Percentiles rank a stretch among this genome's conserved stretches.
phyloP scores from a whole-genome alignment of 2,113 vertebrate species.

The Hydrolagus affinis region DNA sequence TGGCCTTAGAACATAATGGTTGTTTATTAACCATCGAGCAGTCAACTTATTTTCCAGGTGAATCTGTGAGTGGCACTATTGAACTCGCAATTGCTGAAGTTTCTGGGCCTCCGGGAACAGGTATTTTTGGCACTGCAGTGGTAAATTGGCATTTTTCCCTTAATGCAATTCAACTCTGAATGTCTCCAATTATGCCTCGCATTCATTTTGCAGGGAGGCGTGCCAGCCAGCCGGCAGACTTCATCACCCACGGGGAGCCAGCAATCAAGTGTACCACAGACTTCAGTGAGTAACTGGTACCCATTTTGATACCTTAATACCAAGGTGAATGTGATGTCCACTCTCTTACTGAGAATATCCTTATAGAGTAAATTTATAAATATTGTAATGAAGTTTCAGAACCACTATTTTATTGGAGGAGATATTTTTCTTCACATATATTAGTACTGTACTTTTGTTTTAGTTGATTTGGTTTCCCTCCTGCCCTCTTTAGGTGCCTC shows the following conservation, averaged over 20 bases:
- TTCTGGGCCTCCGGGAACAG: neutral
- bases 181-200: constrained; percentile 40
- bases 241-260: constrained; percentile 69
- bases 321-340: neutral
- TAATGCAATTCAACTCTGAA: constrained; percentile 29
- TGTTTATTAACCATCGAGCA: neutral
- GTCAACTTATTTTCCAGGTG: constrained; percentile 3
- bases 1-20: neutral
- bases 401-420: no score
- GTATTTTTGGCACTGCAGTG: neutral
- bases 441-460: neutral
- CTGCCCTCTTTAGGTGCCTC: neutral
- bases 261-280: constrained; percentile 71
- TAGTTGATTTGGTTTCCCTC: neutral
- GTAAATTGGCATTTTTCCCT: neutral
- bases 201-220: constrained; percentile 67
- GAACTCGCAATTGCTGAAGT: neutral
- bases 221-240: constrained; percentile 71
- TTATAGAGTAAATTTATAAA: no score
- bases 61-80: neutral
- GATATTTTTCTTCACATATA: no score
- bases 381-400: no score
- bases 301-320: neutral
- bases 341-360: no score
- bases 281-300: constrained; percentile 61